phyloP scores from a whole-genome alignment of 2,113 vertebrate genomes.

The Hemiprocne comata region DNA sequence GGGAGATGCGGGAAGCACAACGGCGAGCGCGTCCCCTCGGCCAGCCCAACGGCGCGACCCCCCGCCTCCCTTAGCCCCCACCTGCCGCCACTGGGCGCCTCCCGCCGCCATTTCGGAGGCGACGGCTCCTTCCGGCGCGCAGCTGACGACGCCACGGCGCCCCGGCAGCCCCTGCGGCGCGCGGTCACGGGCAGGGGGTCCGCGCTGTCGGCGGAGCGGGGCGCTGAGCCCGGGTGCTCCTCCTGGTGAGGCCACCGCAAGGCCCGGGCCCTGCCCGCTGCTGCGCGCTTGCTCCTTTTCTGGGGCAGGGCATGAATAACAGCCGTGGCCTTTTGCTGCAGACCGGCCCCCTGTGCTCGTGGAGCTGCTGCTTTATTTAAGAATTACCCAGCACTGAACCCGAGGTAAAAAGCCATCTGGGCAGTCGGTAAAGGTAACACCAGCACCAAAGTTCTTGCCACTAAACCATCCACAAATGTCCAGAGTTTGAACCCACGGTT shows the following conservation, averaged over 20 bases:
- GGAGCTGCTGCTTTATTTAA: too few relatives aligned
- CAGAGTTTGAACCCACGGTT: fast-evolving
- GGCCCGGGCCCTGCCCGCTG: too few relatives aligned
- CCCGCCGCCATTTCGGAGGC: not conserved
- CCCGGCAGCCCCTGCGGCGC: not conserved
- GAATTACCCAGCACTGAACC: fast-evolving
- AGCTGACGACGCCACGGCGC: not conserved
- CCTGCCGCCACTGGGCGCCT: not conserved
- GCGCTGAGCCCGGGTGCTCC: too few relatives aligned
- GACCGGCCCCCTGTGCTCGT: fast-evolving
- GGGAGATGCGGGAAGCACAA: not conserved
- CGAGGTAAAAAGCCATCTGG: fast-evolving
- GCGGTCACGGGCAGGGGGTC: too few relatives aligned
- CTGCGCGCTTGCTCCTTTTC: not conserved
- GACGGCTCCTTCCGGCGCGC: not conserved
- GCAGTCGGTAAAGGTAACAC: fast-evolving
- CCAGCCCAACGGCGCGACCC: not conserved
- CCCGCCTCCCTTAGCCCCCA: not conserved
- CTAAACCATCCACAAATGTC: fast-evolving
- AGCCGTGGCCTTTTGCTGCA: fast-evolving
- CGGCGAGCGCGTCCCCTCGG: not conserved
- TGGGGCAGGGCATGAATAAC: not conserved
- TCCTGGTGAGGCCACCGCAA: too few relatives aligned
- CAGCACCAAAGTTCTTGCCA: fast-evolving
- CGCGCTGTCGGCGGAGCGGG: too few relatives aligned